Evolutionary conservation across 1,140 invertebrate genomes (phyloP).

Genomic region (Scylla paramamosain): DNA sequence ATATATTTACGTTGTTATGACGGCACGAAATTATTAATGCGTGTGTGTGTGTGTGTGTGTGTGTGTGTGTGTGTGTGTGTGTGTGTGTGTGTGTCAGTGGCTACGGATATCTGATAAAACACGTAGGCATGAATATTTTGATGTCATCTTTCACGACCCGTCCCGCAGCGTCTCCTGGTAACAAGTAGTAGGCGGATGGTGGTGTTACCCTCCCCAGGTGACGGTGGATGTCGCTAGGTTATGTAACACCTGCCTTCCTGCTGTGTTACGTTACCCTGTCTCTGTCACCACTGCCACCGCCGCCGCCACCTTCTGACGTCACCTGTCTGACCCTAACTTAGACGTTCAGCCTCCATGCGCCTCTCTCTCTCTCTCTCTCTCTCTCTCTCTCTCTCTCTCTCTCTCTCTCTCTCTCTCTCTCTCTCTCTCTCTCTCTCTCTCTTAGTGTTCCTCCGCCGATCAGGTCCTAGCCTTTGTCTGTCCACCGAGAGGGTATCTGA

Average conservation of each 20-base stretch:
- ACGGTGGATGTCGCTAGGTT: constrained; percentile 18
- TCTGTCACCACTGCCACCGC: no score
- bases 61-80: no score
- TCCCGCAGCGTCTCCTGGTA: background rate
- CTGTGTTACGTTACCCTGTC: background rate
- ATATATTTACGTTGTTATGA: background rate
- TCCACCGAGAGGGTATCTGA: constrained; percentile 32
- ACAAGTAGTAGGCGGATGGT: background rate
- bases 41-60: background rate
- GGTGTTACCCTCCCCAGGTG: background rate
- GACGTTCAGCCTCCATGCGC: no score
- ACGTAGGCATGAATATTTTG: no score
- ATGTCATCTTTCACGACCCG: no score
- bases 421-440: constrained; percentile 40
- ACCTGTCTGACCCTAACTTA: background rate
- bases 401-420: constrained; percentile 59
- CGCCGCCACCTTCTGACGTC: background rate
- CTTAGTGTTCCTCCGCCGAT: background rate
- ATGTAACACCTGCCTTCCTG: background rate
- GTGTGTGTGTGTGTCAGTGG: no score
- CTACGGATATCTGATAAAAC: no score
- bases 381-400: constrained; percentile 46
- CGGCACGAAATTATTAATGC: background rate
- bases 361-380: background rate
- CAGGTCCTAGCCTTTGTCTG: constrained; percentile 43